A percentile compares a stretch with the other conserved stretches of the same genome.
These are phyloP conservation scores for Pterostichus niger DNA, from an alignment of 2,888 invertebrate species.

Conservation along the genomic window DNA sequence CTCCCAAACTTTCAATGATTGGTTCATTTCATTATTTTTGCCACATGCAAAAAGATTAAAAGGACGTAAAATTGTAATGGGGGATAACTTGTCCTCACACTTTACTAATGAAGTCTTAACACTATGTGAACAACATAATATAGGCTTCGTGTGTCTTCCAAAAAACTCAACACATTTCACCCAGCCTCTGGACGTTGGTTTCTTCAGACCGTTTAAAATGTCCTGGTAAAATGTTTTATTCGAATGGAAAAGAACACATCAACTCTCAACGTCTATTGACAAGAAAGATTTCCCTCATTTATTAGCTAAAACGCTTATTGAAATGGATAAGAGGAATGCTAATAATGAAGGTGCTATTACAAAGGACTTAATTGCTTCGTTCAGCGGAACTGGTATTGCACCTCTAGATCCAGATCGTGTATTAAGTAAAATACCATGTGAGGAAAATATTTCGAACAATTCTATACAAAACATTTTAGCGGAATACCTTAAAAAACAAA, in stretches of 20 bases:
- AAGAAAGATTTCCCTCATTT: not conserved
- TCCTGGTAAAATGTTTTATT: too few relatives aligned
- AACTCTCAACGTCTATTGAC: too few relatives aligned
- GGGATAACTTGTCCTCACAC: conserved; percentile 68
- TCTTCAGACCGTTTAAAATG: too few relatives aligned
- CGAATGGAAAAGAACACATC: too few relatives aligned
- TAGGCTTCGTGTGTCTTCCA: conserved; percentile 71
- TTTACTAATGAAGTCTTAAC: conserved; percentile 70
- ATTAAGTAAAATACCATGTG: not conserved
- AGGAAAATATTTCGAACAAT: not conserved
- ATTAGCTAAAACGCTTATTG: conserved; percentile 25
- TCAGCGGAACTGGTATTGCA: conserved; percentile 23
- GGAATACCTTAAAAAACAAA: conserved; percentile 67
- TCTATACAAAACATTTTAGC: conserved; percentile 56
- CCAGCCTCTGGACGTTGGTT: not conserved
- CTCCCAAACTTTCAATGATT: not conserved
- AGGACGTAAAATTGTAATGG: conserved; percentile 71
- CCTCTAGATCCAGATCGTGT: conserved; percentile 49
- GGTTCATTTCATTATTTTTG: conserved; percentile 67
- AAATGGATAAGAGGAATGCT: conserved; percentile 40
- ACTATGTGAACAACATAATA: conserved; percentile 71
- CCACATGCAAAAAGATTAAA: conserved; percentile 69
- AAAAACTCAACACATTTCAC: conserved; percentile 47
- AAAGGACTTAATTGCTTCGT: conserved; percentile 6
- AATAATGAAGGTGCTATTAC: not conserved